Evolutionary conservation across 1,140 invertebrate species (phyloP), one percentile per base, ranked within the genome.

Genomic region (Sminthurides bifidus): DNA sequence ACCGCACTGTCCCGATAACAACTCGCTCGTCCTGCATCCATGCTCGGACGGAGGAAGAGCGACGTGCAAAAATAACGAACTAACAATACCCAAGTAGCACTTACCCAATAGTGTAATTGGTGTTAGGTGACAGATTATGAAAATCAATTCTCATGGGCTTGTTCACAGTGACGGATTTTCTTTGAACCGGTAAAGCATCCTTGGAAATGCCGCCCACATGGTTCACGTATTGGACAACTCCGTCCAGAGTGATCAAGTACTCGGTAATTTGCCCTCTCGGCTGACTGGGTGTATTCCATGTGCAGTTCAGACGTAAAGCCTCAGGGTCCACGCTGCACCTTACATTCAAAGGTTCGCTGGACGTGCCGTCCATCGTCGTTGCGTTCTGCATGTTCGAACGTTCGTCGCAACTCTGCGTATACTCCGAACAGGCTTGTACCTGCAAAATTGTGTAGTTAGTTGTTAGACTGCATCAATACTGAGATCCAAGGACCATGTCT

Each of bases 201-300:
- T 72, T 69, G 15, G 76, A 72, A 14, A 73, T 53, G 23, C 68
- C 66, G 4, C 77, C 76, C 56, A 72, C 72, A 46, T 81, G 77
- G 52, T 80, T 76, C 41, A 73, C 72, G 66, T 78, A 85, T 0
- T 64, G 70, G 1, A 81, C 77, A 24, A 69, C 70, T 17, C 83
- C 81, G 54, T 71, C 73, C 17, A 84, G 66, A 64, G 76, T 73
- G 38, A 83, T 76, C 64, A 75, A 58, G 60, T 85, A 86, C 53
- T 78, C 77, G 45, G 78, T 76, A 40, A 89, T 83, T 64, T 79
- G 77, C n/a, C 85, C 85, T 63, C 86, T 85, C 15, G 81, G 79
- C 26, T 48, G 12, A 1, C 71, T 61, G 1, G 86, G 86, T 1
- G 78, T 73, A 37, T 75, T 73, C 86, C 86, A 90, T n/a, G n/a